phyloP scores from a whole-genome alignment of 2,888 invertebrate species.

The Pinctada fucata region DNA sequence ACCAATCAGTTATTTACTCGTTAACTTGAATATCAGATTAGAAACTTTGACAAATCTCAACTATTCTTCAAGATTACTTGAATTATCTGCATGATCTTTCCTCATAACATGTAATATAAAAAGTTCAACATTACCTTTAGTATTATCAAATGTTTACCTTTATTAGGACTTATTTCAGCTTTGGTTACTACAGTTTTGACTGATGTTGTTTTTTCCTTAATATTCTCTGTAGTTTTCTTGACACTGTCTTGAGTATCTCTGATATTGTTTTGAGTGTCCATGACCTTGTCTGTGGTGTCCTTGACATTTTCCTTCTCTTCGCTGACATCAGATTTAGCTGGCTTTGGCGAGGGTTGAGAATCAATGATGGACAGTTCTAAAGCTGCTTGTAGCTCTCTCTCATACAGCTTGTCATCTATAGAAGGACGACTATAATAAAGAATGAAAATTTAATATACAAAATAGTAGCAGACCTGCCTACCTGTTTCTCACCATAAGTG shows the following conservation, averaged over 20 bases:
- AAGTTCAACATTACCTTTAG: no score
- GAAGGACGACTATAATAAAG: slow-evolving; percentile 32
- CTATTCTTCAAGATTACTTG: no score
- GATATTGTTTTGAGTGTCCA: neutral
- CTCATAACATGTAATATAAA: no score
- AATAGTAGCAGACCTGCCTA: no score
- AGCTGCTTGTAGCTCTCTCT: slow-evolving; percentile 55
- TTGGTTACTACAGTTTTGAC: neutral
- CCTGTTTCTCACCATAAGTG: no score
- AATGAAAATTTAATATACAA: no score
- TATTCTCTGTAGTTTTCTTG: neutral
- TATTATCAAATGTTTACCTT: neutral
- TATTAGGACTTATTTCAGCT: neutral
- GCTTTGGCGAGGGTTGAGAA: slow-evolving; percentile 42
- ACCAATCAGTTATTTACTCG: no score
- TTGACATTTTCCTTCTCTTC: slow-evolving; percentile 22
- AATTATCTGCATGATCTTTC: no score
- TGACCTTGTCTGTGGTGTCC: neutral
- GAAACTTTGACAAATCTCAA: no score
- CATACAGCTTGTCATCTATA: slow-evolving; percentile 52
- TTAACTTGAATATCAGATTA: no score
- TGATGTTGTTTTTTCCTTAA: neutral
- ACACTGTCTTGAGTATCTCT: slow-evolving; percentile 15
- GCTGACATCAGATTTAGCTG: neutral
- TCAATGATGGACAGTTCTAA: slow-evolving; percentile 52